Conservation (phyloP, 2,888 invertebrate species). For the Mystacides longicornis region DNA sequence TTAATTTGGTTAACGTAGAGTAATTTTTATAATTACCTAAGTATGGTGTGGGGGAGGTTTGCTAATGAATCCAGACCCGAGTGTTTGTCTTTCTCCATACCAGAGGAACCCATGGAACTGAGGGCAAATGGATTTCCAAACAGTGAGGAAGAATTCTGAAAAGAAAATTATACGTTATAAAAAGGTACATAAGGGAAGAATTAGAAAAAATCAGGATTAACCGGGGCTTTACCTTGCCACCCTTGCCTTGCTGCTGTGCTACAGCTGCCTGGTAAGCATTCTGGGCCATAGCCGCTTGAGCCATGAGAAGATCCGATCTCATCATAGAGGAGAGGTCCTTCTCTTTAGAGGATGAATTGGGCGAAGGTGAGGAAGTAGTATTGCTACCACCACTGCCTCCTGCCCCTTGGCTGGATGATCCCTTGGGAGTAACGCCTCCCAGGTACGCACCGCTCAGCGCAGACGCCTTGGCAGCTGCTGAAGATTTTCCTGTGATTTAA, state of each 20-base stretch:
- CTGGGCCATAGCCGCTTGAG: constrained; percentile 43
- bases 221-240: constrained; percentile 1
- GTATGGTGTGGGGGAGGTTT: constrained; percentile 45
- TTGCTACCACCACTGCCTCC: constrained; percentile 2
- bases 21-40: constrained; percentile 34
- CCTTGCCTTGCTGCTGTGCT: constrained; percentile 8
- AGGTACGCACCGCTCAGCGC: constrained; percentile 24
- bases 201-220: background rate
- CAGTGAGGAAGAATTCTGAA: constrained; percentile 35
- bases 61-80: constrained; percentile 42
- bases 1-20: constrained; percentile 26
- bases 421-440: constrained; percentile 14
- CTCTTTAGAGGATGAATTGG: constrained; percentile 34
- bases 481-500: constrained; percentile 25
- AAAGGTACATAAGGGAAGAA: background rate
- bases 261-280: constrained; percentile 47
- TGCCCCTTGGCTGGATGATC: constrained; percentile 5
- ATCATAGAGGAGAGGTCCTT: constrained; percentile 39
- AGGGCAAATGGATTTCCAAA: constrained; percentile 38
- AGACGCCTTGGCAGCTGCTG: constrained; percentile 25
- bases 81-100: constrained; percentile 41
- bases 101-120: constrained; percentile 29
- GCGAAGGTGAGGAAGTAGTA: constrained; percentile 28
- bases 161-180: background rate
- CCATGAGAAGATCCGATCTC: constrained; percentile 44